Base-by-base conservation (phyloP, 2,888 invertebrate species). In the Leptothorax acervorum region DNA sequence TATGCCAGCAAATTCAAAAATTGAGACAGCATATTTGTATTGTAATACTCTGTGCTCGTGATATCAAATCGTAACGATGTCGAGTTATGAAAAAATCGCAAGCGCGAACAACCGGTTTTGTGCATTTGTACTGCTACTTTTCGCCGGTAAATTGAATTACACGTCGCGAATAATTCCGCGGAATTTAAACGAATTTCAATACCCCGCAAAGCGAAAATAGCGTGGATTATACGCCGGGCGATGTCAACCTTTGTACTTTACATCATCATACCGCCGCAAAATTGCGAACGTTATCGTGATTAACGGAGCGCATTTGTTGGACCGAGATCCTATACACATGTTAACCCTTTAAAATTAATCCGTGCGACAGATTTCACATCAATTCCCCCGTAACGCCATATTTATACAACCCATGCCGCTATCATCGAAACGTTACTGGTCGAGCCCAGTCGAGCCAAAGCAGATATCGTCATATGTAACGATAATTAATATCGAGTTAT, bases 201-300 rank as follows among this genome's bases (percentile, higher is more conserved):
- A n/a, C 8, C 15, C 39, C 60, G n/a, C 57, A 74, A 74, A 73
- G 74, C 48, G 73, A 79, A 79, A 79, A 79, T 73, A 79, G 57
- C 60, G 35, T 12, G 74, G 74, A 81, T 73, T 73, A 81, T 48
- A 74, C 23, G 28, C 28, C 35, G 48, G 60, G 60, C 48, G 48
- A 60, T 81, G 79, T 81, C 79, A 81, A 81, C 74, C 79, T 81
- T 81, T 81, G 79, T 81, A 60, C 74, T 73, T 81, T 81, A 81
- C 79, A 81, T 81, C 35, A 74, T 81, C 79, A 74, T 81, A 74
- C 18, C 39, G 74, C 35, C 57, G 74, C 60, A 60, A 74, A 81
- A 81, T 81, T 74, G 73, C 79, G 60, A 60, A 73, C 79, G 79
- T 60, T 79, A 81, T 81, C 74, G 45, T 23, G 60, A 81, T 81